phyloP scores from a whole-genome alignment of 2,113 vertebrate genomes.

The Prochilodus magdalenae region DNA sequence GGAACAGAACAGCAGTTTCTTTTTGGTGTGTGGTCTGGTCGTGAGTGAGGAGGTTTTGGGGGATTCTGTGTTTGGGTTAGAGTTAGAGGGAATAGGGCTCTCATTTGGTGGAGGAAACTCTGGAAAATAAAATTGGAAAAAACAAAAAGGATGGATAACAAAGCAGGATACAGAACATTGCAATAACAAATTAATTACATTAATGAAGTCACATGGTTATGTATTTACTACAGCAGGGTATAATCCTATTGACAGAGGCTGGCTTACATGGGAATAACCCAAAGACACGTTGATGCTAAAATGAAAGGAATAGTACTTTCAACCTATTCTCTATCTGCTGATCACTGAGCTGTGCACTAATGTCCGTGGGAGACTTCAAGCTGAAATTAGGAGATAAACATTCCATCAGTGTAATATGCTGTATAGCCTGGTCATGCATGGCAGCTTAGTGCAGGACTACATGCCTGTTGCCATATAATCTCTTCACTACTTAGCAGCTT shows the following conservation, averaged over 20 bases:
- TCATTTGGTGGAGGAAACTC: constrained; percentile 68
- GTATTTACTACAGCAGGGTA: background rate
- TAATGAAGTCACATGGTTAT: constrained; percentile 21
- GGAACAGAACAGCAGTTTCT: constrained; percentile 69
- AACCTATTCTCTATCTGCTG: background rate
- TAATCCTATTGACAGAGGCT: background rate
- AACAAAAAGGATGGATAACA: constrained; percentile 20
- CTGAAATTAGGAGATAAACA: constrained; percentile 48
- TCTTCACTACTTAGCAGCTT: constrained; percentile 52
- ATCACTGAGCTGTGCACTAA: background rate
- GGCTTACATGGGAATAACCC: background rate
- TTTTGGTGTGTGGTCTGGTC: constrained; percentile 73
- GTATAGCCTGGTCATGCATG: constrained; percentile 68
- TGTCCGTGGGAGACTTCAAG: background rate
- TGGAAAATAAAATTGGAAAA: constrained; percentile 68
- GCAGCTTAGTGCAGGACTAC: constrained; percentile 66
- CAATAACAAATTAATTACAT: background rate
- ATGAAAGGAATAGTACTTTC: background rate
- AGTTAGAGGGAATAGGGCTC: constrained; percentile 58
- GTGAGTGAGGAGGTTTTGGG: constrained; percentile 33
- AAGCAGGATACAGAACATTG: constrained; percentile 10
- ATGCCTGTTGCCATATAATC: constrained; percentile 71
- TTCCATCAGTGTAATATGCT: constrained; percentile 47
- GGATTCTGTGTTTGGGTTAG: constrained; percentile 59
- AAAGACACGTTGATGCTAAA: background rate